These are phyloP conservation scores for Quadroppia sp. DNA, from an alignment of 2,888 invertebrate genomes.

Conservation along the genomic window DNA sequence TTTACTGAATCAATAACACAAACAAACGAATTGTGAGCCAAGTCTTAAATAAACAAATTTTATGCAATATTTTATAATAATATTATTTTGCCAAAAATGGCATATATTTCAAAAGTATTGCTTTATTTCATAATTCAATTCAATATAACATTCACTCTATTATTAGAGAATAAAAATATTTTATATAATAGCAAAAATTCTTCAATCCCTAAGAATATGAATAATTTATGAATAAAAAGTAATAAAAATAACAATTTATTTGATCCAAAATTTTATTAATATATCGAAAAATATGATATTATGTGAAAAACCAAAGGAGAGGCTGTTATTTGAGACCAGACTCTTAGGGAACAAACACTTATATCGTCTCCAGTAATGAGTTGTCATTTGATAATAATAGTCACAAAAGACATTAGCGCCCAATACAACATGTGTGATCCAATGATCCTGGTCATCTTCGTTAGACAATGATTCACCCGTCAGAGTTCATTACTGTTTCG, in stretches of 20 bases:
- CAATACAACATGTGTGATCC: neutral
- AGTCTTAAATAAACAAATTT: slow-evolving; percentile 8
- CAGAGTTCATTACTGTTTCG: neutral
- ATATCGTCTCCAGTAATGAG: neutral
- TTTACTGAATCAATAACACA: slow-evolving; percentile 11
- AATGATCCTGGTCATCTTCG: neutral
- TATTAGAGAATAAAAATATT: no score
- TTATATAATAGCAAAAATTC: no score
- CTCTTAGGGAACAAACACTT: neutral
- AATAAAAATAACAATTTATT: neutral
- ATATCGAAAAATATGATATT: neutral
- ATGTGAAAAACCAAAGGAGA: neutral
- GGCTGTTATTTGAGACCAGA: neutral
- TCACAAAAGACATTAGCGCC: neutral
- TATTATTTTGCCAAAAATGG: neutral
- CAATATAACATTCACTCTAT: neutral
- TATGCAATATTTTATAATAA: neutral
- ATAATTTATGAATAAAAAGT: neutral
- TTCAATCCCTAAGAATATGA: neutral
- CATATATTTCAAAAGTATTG: neutral
- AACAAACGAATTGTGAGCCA: neutral
- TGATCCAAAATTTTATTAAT: neutral
- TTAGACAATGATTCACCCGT: neutral
- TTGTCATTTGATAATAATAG: neutral
- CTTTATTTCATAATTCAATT: neutral